Conservation (phyloP, 2,888 invertebrate species). For the Tenthredo mesomela region DNA sequence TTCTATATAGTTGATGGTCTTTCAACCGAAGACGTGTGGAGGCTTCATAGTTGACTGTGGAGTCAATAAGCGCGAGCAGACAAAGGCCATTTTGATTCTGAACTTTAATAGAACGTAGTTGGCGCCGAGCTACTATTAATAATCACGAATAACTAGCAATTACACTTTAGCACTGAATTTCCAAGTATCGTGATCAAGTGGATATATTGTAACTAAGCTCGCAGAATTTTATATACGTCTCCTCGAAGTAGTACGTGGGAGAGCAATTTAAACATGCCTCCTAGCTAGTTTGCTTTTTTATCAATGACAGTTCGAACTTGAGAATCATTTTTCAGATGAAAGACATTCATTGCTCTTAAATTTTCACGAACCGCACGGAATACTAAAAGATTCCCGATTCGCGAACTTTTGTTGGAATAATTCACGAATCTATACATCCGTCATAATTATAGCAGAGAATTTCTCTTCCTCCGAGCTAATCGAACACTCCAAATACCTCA, state of each 20-base stretch:
- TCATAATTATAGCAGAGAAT: background rate
- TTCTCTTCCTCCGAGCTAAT: background rate
- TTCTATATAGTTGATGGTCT: background rate
- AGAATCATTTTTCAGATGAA: background rate
- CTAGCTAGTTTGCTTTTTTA: background rate
- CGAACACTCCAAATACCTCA: background rate
- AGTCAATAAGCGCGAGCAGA: conserved; percentile 7
- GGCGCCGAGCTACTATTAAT: conserved; percentile 5
- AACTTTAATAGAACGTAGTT: conserved; percentile 23
- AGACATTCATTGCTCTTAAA: background rate
- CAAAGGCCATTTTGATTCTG: conserved; percentile 40
- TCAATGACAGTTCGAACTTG: background rate
- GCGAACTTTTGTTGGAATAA: too few relatives aligned
- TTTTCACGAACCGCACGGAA: background rate
- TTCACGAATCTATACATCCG: background rate
- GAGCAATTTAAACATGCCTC: background rate
- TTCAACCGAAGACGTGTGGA: background rate
- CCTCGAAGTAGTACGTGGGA: background rate
- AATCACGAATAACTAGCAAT: conserved; percentile 11
- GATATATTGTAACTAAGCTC: background rate
- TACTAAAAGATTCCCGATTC: too few relatives aligned
- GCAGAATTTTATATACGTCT: background rate
- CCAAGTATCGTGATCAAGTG: background rate
- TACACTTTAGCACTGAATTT: conserved; percentile 10
- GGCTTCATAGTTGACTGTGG: background rate